These are phyloP conservation scores for Patella caerulea DNA, from an alignment of 2,888 invertebrate genomes.

Conservation along the genomic window DNA sequence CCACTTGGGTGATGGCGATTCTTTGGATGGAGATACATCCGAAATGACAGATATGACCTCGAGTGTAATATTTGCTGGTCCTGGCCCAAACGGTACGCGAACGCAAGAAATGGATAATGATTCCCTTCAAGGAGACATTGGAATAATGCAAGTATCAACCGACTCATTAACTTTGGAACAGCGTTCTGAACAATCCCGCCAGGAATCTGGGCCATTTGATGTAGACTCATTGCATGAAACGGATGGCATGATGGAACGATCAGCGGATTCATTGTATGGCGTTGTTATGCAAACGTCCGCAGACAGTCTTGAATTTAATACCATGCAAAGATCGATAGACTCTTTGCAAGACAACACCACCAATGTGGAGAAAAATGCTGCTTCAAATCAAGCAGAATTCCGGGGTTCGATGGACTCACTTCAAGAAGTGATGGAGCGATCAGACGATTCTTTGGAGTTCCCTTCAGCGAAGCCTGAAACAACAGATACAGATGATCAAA, in stretches of 20 bases:
- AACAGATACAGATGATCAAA: slow-evolving; percentile 42
- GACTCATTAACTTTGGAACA: slow-evolving; percentile 54
- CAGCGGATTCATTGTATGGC: slow-evolving; percentile 41
- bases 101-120: slow-evolving; percentile 56
- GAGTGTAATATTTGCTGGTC: slow-evolving; percentile 53
- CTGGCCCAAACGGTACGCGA: slow-evolving; percentile 25
- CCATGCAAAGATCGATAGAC: slow-evolving; percentile 62
- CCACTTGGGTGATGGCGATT: slow-evolving; percentile 56
- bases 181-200: slow-evolving; percentile 38
- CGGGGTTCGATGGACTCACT: slow-evolving; percentile 44
- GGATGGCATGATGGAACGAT: slow-evolving; percentile 42
- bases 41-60: slow-evolving; percentile 63
- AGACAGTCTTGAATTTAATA: slow-evolving; percentile 57
- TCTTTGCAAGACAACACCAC: slow-evolving; percentile 32
- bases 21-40: slow-evolving; percentile 60
- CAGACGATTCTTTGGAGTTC: slow-evolving; percentile 57
- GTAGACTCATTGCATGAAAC: slow-evolving; percentile 43
- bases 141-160: slow-evolving; percentile 59
- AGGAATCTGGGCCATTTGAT: slow-evolving; percentile 41
- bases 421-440: slow-evolving; percentile 52
- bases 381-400: background rate
- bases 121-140: slow-evolving; percentile 55
- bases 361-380: background rate
- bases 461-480: slow-evolving; percentile 25
- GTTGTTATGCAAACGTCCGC: slow-evolving; percentile 49